Evolutionary conservation across 2,113 vertebrate genomes (phyloP).

Genomic region (Ovibos moschatus): DNA sequence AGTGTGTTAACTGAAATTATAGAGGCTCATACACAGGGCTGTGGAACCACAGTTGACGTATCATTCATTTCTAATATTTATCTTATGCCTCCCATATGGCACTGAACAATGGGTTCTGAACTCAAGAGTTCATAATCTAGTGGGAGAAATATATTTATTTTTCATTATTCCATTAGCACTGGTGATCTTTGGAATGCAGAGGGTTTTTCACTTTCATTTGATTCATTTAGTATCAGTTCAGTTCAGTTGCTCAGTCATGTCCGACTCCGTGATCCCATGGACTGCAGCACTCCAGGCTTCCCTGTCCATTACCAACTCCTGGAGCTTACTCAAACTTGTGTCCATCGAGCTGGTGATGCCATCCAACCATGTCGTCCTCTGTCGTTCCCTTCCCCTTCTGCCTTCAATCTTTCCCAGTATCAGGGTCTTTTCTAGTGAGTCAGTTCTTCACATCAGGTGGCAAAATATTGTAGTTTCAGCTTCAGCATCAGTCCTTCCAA

Average conservation of each 20-base stretch:
- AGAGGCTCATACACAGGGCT: background rate
- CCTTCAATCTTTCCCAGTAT: background rate
- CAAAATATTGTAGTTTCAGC: background rate
- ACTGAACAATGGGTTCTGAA: background rate
- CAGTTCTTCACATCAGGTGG: background rate
- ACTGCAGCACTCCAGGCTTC: background rate
- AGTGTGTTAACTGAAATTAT: background rate
- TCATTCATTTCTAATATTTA: background rate
- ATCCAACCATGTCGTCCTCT: background rate
- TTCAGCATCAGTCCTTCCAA: background rate
- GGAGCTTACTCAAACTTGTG: background rate
- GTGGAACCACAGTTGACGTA: background rate
- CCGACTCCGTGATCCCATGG: background rate
- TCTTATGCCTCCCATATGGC: background rate
- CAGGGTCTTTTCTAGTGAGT: background rate
- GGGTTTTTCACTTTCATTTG: background rate
- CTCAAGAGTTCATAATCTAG: background rate
- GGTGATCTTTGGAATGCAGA: background rate
- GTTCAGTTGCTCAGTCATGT: background rate
- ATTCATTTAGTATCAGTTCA: background rate
- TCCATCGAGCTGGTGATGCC: background rate
- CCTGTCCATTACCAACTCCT: background rate
- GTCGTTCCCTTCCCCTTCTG: background rate
- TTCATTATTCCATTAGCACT: background rate
- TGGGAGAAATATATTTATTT: background rate